Evolutionary conservation across 2,113 vertebrate genomes (phyloP).

Genomic region (Istiophorus platypterus): DNA sequence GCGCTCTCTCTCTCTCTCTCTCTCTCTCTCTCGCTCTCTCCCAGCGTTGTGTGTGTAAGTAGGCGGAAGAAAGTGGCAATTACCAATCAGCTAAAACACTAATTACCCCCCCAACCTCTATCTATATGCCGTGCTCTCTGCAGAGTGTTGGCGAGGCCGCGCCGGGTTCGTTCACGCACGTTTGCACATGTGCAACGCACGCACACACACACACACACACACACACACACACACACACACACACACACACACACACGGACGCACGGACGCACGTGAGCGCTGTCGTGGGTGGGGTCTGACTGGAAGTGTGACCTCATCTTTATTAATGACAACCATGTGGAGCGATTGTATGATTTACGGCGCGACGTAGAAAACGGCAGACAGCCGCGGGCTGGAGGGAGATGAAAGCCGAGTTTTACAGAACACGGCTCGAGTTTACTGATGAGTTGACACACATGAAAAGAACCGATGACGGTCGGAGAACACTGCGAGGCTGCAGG

Average conservation of each 20-base stretch:
- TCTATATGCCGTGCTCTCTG: constrained; percentile 34
- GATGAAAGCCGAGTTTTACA: constrained; percentile 55
- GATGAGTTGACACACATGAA: constrained; percentile 44
- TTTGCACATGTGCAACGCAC: too few species aligned
- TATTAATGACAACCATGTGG: constrained; percentile 79
- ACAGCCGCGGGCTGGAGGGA: constrained; percentile 40
- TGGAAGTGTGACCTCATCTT: constrained; percentile 76
- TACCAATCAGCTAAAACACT: constrained; percentile 83
- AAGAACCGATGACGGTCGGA: constrained; percentile 24
- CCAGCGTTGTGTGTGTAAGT: constrained; percentile 53
- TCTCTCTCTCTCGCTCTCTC: constrained; percentile 25
- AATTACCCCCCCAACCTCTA: constrained; percentile 70
- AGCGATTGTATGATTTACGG: constrained; percentile 68
- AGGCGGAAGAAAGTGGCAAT: constrained; percentile 79
- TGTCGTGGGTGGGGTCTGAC: constrained; percentile 58
- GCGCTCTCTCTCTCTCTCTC: not conserved
- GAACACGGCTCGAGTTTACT: constrained; percentile 35
- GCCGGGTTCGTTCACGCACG: too few species aligned
- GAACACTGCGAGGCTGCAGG: not conserved
- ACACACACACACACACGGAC: too few species aligned
- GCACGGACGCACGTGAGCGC: constrained; percentile 8
- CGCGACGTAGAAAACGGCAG: constrained; percentile 44
- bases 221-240: too few species aligned
- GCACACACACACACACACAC: too few species aligned
- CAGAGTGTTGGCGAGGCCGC: constrained; percentile 1